These are phyloP conservation scores for Syngnathus scovelli DNA, from an alignment of 2,113 vertebrate species.

Conservation along the genomic window DNA sequence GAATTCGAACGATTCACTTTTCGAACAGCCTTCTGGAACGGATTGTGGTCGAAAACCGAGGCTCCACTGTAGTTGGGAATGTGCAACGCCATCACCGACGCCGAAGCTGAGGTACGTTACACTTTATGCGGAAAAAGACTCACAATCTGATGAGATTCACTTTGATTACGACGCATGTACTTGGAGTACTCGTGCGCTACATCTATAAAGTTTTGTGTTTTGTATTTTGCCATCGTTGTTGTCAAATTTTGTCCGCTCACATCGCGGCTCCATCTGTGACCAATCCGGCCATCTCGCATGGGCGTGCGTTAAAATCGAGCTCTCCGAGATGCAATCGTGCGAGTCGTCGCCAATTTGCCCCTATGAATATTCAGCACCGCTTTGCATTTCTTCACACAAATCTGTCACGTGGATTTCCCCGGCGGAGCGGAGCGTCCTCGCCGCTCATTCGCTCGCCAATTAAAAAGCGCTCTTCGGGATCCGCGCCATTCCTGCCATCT, in stretches of 20 bases:
- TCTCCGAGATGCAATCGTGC: slow-evolving; percentile 23
- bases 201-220: too few relatives aligned
- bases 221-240: too few relatives aligned
- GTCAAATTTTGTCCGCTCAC: neutral
- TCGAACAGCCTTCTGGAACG: too few relatives aligned
- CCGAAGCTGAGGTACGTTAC: too few relatives aligned
- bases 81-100: neutral
- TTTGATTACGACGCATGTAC: too few relatives aligned
- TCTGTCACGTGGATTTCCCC: slow-evolving; percentile 17
- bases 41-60: too few relatives aligned
- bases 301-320: neutral
- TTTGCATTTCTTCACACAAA: slow-evolving; percentile 43
- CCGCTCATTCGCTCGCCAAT: neutral
- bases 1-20: too few relatives aligned
- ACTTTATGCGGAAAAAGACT: too few relatives aligned
- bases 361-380: slow-evolving; percentile 41
- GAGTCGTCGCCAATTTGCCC: slow-evolving; percentile 27
- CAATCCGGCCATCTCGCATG: neutral
- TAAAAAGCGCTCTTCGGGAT: slow-evolving; percentile 18
- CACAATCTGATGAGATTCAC: neutral
- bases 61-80: neutral
- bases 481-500: neutral
- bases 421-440: neutral
- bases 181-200: too few relatives aligned
- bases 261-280: neutral